A percentile compares a stretch with the other conserved stretches of the same genome.
These are phyloP conservation scores for Boleophthalmus pectinirostris DNA, from an alignment of 2,113 vertebrate genomes.

Conservation along the genomic window DNA sequence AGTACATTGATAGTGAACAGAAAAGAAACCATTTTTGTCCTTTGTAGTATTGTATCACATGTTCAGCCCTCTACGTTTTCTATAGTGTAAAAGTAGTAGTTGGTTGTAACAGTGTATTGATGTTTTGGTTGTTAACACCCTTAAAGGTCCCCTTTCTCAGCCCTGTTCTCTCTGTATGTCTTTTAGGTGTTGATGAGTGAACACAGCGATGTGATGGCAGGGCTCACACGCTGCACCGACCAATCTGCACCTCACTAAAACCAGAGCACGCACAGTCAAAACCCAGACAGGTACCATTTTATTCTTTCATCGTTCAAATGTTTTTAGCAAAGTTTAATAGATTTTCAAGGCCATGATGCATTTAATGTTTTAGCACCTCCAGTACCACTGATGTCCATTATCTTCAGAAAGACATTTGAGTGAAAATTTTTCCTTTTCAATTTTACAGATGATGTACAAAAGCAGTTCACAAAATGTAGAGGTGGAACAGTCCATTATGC, in stretches of 20 bases:
- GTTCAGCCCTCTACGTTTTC: background rate
- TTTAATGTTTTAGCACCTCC: slow-evolving; percentile 15
- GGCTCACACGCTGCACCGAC: slow-evolving; percentile 30
- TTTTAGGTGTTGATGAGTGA: slow-evolving; percentile 46
- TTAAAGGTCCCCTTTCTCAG: background rate
- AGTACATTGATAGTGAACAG: background rate
- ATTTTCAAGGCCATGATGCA: slow-evolving; percentile 13
- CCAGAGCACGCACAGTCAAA: slow-evolving; percentile 22
- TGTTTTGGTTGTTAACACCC: background rate
- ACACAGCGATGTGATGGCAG: slow-evolving; percentile 53
- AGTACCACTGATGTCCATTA: slow-evolving; percentile 4
- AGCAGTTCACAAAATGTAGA: slow-evolving; percentile 10
- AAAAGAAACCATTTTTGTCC: background rate
- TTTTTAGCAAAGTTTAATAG: slow-evolving; percentile 2
- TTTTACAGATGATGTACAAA: slow-evolving; percentile 24
- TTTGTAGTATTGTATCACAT: background rate
- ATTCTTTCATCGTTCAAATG: background rate
- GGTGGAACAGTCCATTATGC: background rate
- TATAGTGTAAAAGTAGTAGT: background rate
- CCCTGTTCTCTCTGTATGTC: slow-evolving; percentile 5
- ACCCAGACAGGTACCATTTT: slow-evolving; percentile 45
- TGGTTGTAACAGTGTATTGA: background rate
- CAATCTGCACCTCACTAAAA: slow-evolving; percentile 51
- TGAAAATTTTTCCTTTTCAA: slow-evolving; percentile 21
- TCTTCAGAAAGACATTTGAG: slow-evolving; percentile 26